Evolutionary conservation across 2,113 vertebrate species (phyloP).

Genomic region (Vulpes lagopus): DNA sequence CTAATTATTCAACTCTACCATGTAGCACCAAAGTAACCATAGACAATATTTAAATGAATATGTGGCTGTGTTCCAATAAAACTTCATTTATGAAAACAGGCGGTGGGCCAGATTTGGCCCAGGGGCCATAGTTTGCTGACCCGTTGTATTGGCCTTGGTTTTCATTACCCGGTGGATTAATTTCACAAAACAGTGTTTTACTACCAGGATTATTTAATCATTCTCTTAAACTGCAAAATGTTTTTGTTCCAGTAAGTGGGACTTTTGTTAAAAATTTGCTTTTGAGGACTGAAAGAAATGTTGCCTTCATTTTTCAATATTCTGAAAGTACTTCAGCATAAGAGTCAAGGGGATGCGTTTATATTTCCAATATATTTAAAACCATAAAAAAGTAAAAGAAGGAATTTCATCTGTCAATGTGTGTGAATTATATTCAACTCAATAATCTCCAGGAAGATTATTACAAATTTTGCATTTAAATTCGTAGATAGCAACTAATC

Average conservation of each 20-base stretch:
- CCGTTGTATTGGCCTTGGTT: constrained; percentile 27
- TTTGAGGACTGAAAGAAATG: constrained; percentile 52
- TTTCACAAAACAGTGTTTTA: constrained; percentile 44
- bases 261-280: constrained; percentile 45
- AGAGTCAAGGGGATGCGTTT: constrained; percentile 35
- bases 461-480: constrained; percentile 69
- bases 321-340: constrained; percentile 49
- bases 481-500: constrained; percentile 58
- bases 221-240: constrained; percentile 55
- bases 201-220: not conserved
- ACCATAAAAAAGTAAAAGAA: constrained; percentile 56
- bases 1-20: not conserved
- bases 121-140: not conserved
- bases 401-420: constrained; percentile 50
- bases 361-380: constrained; percentile 62
- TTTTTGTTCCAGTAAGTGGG: constrained; percentile 13
- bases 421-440: constrained; percentile 66
- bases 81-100: constrained; percentile 46
- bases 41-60: constrained; percentile 47
- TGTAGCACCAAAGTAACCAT: not conserved
- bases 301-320: constrained; percentile 54
- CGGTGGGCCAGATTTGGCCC: not conserved
- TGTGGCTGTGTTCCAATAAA: constrained; percentile 5
- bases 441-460: constrained; percentile 59
- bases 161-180: constrained; percentile 51